Evolutionary conservation across 53 echinoderm and acorn worm species (phyloP), one percentile per base, ranked within the genome.

Genomic region (Luidia sarsii): DNA sequence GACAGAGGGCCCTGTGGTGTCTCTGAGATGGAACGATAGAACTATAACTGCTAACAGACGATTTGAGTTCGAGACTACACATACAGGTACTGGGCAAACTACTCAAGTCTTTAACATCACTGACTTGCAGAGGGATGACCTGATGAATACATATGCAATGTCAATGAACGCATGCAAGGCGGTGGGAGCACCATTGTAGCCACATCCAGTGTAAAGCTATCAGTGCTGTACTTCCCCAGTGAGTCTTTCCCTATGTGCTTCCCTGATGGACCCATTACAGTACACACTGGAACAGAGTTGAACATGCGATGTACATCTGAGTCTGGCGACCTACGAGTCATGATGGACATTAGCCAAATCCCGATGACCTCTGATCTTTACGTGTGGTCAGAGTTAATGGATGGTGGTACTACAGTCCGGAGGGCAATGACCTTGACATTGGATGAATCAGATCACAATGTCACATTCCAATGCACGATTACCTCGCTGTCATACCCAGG

Each of bases 141-240:
- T 45, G 46, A 35, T 43, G 45, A 75, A 18, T 75, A 48, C 60
- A 18, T 46, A 1, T 75, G 75, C 29, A 75, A 43, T 43, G 32
- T 75, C 57, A 3, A 0, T 14, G 31, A 27, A 0, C 19, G 0
- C 0, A 46, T 9, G 13, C 20, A 43, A 1, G 20, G 16, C 8
- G 53, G 53, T 16, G 39, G 71, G 19, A 1, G n/a, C 59, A 1
- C 27, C 1, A 31, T 75, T 60, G 32, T 59, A 1, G 75, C 61
- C 19, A 59, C 57, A 18, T 20, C 43, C 5, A 75, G 19, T 0
- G 31, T 60, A 2, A 19, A 10, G 15, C 39, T 75, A 25, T 75
- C 48, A 14, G 75, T 75, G 75, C 7, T 75, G 75, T 59, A 45
- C 32, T 57, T 75, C 20, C 75, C 75, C 2, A 71, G 11, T 33